These are phyloP conservation scores for Belonocnema kinseyi DNA, from an alignment of 1,140 invertebrate species.

Conservation along the genomic window DNA sequence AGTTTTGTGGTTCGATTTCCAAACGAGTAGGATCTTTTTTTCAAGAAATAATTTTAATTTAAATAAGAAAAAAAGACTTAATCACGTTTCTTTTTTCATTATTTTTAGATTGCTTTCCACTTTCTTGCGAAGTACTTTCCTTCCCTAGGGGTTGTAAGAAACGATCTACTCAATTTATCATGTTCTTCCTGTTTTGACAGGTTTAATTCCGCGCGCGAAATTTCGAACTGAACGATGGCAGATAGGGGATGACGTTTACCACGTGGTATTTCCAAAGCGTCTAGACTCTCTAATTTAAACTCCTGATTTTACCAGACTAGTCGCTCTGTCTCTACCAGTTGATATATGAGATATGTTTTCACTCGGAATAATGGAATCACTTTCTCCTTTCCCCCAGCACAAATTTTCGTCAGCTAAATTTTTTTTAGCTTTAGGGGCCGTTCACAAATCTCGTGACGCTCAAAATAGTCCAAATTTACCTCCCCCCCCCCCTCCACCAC, in stretches of 20 bases:
- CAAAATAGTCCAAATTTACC: too few species aligned
- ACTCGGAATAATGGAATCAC: slow-evolving; percentile 3
- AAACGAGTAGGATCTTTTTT: too few species aligned
- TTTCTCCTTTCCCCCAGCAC: background rate
- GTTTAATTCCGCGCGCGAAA: slow-evolving; percentile 41
- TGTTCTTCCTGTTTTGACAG: slow-evolving; percentile 27
- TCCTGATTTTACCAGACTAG: slow-evolving; percentile 54
- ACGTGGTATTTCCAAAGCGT: slow-evolving; percentile 60
- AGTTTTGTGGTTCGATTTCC: too few species aligned
- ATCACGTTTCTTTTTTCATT: too few species aligned
- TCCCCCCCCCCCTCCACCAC: too few species aligned
- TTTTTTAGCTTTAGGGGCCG: too few species aligned
- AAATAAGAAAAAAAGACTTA: too few species aligned
- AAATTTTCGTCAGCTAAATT: background rate
- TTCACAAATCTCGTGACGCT: too few species aligned
- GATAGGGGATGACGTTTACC: slow-evolving; percentile 42
- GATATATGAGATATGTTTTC: slow-evolving; percentile 60
- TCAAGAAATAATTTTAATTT: too few species aligned
- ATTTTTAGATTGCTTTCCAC: too few species aligned
- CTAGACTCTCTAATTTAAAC: slow-evolving; percentile 69
- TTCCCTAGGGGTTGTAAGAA: background rate
- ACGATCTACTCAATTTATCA: slow-evolving; percentile 17
- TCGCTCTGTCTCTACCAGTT: slow-evolving; percentile 54
- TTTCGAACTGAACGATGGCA: slow-evolving; percentile 38
- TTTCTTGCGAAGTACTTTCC: background rate